Conservation (phyloP, 37 sponge, comb jelly and placozoan genomes). For the Cladorhizidae sp. region DNA sequence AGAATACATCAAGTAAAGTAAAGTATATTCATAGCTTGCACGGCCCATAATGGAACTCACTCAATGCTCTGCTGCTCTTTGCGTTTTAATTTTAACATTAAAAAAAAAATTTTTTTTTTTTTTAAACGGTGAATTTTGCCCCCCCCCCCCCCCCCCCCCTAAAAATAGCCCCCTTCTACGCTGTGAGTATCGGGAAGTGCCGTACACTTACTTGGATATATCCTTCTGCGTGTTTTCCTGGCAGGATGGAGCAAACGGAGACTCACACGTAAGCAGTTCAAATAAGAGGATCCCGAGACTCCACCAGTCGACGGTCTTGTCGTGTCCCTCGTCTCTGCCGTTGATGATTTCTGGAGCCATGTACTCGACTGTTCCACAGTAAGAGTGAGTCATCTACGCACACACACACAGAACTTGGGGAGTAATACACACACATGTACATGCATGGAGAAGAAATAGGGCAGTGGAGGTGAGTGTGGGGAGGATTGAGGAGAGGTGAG, state of each 20-base stretch:
- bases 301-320: constrained; percentile 94
- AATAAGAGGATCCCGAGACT: constrained; percentile 91
- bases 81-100: no score
- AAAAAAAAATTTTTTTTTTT: no score
- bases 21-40: no score
- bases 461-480: background rate
- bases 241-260: constrained; percentile 88
- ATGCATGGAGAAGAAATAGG: background rate
- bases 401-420: background rate
- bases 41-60: no score
- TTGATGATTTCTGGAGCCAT: constrained; percentile 97
- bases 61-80: no score
- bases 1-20: no score
- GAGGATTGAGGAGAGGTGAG: background rate
- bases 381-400: constrained; percentile 85
- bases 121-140: no score
- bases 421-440: constrained; percentile 17
- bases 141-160: no score
- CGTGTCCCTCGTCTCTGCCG: constrained; percentile 71
- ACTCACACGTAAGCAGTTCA: constrained; percentile 90
- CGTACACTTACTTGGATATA: constrained; percentile 54
- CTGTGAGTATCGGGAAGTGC: no score
- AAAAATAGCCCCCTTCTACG: no score
- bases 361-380: constrained; percentile 98
- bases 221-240: constrained; percentile 74